Percentiles rank a stretch among this genome's conserved stretches.
These are phyloP conservation scores for Adelognathus sp. DNA, from an alignment of 2,888 invertebrate genomes.

Conservation along the genomic window DNA sequence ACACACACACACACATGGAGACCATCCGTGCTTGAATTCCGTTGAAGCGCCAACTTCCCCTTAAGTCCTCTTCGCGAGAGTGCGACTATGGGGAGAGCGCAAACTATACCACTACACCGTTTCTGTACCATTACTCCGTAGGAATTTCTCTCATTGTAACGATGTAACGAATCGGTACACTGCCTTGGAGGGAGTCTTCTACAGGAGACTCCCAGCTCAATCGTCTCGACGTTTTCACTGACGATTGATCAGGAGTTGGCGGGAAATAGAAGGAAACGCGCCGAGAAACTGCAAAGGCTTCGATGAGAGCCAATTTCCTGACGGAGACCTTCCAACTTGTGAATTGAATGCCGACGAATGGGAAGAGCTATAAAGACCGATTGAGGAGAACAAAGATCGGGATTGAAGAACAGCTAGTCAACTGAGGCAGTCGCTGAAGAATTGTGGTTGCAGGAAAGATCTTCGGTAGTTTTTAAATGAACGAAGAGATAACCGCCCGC, in stretches of 20 bases:
- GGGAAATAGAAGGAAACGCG: neutral
- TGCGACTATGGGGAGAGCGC: neutral
- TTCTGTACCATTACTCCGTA: neutral
- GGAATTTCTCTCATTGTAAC: neutral
- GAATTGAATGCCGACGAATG: no score
- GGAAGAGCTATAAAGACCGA: no score
- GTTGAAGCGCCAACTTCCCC: slow-evolving; percentile 39
- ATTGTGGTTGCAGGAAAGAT: no score
- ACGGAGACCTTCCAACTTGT: no score
- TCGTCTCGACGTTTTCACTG: neutral
- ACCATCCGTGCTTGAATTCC: slow-evolving; percentile 38
- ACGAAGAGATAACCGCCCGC: no score
- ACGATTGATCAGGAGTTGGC: neutral
- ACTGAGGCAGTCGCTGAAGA: no score
- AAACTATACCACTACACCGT: neutral
- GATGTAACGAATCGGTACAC: neutral
- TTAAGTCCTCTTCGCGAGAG: slow-evolving; percentile 7
- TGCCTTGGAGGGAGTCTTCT: no score
- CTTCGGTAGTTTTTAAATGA: no score
- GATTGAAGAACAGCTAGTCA: no score
- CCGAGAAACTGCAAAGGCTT: neutral
- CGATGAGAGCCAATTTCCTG: neutral
- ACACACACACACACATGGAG: no score
- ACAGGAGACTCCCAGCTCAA: neutral
- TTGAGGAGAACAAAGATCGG: no score